These are phyloP conservation scores for Uropsilus gracilis DNA, from an alignment of 2,113 vertebrate species.

Conservation along the genomic window DNA sequence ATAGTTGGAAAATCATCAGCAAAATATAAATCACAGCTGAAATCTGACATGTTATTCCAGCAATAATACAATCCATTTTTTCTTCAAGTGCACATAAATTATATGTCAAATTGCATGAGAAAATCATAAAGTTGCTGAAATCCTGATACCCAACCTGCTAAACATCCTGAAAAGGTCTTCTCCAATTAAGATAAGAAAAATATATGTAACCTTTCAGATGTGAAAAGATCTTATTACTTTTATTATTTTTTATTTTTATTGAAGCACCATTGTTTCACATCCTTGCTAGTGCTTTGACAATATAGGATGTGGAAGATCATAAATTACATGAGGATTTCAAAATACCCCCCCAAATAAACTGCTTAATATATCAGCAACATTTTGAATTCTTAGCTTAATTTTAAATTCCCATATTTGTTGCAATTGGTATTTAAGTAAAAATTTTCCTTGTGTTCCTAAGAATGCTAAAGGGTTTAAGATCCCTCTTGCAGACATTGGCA, in stretches of 20 bases:
- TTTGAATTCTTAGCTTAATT: neutral
- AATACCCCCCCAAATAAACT: conserved; percentile 25
- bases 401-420: neutral
- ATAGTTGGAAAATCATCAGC: conserved; percentile 54
- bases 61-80: conserved; percentile 65
- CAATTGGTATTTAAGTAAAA: neutral
- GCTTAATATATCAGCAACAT: neutral
- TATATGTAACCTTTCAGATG: neutral
- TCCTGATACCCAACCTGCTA: conserved; percentile 58
- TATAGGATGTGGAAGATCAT: too few species aligned
- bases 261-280: too few species aligned
- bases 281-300: too few species aligned
- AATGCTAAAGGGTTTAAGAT: neutral
- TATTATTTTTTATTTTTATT: too few species aligned
- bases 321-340: conserved; percentile 36
- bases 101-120: conserved; percentile 64
- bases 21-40: conserved; percentile 71
- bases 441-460: neutral
- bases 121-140: conserved; percentile 52
- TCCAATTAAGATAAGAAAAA: conserved; percentile 33
- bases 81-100: conserved; percentile 66
- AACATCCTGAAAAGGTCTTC: conserved; percentile 47
- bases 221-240: neutral
- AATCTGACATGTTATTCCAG: conserved; percentile 59
- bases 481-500: conserved; percentile 37